Base-by-base conservation (phyloP, 2,113 vertebrate species). In the Cnemophilus loriae region DNA sequence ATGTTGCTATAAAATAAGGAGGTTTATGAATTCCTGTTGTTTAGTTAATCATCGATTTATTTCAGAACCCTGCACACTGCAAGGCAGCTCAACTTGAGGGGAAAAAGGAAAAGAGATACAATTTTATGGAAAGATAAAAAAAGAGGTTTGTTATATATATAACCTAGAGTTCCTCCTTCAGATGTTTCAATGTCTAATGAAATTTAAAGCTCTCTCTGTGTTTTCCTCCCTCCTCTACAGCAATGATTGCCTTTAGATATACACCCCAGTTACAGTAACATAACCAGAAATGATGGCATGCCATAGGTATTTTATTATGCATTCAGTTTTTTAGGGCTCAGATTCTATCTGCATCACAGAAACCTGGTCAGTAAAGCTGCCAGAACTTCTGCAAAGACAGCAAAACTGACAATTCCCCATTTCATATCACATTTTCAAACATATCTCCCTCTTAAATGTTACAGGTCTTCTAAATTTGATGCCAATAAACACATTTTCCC, bases 301-400 rank as follows among this genome's bases (percentile, higher is more conserved):
- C 71, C 75, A 60, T 35, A 88, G 92, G 68, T 87, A 92, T 63
- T 96, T 94, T 95, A 95, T 92, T 95, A 95, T 35, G 35, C 75
- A 88, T 86, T 96, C 90, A 7, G 24, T 22, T 84, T 96, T 96
- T 94, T 80, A 96, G 82, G 68, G 56, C 79, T 70, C 71, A 55
- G 60, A 53, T 84, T 94, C 55, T 67, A 93, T 84, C 63, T 2
- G 9, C 52, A 50, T 27, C 2, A 9, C 75, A 69, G 69, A 74
- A 94, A 74, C 47, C 44, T 60, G 87, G 84, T 88, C 90, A 86
- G 87, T 84, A 90, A 88, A 94, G 78, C 67, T 28, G 42, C 90
- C 85, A 90, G 85, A 90, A 92, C 63, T 95, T 86, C 82, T 80
- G 87, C 91, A 90, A 91, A 88, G 94, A 83, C 17, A 93, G 79